These are phyloP conservation scores for Spea bombifrons DNA, from an alignment of 2,113 vertebrate genomes.

Conservation along the genomic window DNA sequence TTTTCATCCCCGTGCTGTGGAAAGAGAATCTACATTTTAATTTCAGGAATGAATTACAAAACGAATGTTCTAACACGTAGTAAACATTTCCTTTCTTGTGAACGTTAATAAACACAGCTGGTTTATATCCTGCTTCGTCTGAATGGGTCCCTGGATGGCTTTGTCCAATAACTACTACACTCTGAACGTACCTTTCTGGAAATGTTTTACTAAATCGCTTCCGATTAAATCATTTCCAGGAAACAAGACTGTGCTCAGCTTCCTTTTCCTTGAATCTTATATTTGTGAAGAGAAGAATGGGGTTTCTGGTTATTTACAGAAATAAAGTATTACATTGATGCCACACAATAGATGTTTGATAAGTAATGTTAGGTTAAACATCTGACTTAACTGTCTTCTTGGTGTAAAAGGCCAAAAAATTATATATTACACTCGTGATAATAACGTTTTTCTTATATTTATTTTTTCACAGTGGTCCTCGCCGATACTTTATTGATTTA, in stretches of 20 bases:
- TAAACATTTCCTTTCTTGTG: slow-evolving; percentile 18
- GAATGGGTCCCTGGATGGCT: not conserved
- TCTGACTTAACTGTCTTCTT: not conserved
- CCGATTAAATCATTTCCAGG: slow-evolving; percentile 28
- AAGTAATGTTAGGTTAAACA: not conserved
- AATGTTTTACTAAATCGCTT: slow-evolving; percentile 8
- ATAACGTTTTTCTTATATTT: too few relatives aligned
- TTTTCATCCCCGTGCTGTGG: too few relatives aligned
- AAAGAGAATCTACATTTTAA: not conserved
- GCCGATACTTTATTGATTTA: too few relatives aligned
- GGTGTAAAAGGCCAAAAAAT: not conserved
- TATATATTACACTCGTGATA: too few relatives aligned
- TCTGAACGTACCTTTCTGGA: not conserved
- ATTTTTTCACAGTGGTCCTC: too few relatives aligned
- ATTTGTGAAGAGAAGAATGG: not conserved
- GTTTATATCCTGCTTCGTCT: slow-evolving; percentile 8
- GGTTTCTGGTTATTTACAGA: not conserved
- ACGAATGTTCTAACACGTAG: not conserved
- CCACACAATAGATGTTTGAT: slow-evolving; percentile 11
- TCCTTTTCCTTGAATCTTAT: slow-evolving; percentile 12
- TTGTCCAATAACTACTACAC: not conserved
- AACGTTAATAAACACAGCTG: slow-evolving; percentile 25
- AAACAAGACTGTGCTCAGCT: not conserved
- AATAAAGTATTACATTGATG: not conserved
- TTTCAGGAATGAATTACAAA: not conserved